Evolutionary conservation across 2,113 vertebrate genomes (phyloP).

Genomic region (Otolemur garnettii): DNA sequence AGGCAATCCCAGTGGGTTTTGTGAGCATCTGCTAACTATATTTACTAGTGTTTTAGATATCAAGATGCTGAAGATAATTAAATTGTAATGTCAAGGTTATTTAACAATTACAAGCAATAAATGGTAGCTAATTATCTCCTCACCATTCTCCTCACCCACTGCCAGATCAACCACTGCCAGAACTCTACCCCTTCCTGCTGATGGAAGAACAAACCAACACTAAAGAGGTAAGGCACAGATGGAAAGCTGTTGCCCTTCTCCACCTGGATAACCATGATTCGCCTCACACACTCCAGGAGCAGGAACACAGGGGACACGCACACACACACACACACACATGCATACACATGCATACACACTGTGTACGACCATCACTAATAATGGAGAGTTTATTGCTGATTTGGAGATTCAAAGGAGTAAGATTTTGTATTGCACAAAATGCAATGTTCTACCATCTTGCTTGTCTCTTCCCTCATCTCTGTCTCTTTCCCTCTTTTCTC

Average conservation of each 20-base stretch:
- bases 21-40: slow-evolving; percentile 61
- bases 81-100: slow-evolving; percentile 50
- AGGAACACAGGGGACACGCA: not conserved
- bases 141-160: not conserved
- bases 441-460: not conserved
- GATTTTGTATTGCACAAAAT: not conserved
- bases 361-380: not conserved
- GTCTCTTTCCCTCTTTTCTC: not conserved
- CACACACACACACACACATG: not conserved
- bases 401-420: not conserved
- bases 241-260: not conserved
- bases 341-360: not conserved
- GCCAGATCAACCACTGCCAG: not conserved
- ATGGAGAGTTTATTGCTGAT: not conserved
- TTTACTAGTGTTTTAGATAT: slow-evolving; percentile 54
- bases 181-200: not conserved
- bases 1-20: slow-evolving; percentile 19
- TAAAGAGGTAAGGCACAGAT: not conserved
- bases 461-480: not conserved
- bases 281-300: not conserved
- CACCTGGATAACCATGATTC: not conserved
- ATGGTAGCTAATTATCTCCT: not conserved
- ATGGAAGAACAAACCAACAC: not conserved
- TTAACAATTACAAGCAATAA: slow-evolving; percentile 21
- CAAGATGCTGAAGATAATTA: slow-evolving; percentile 61